Conservation (phyloP, 2,888 invertebrate genomes). For the Baronia brevicornis region DNA sequence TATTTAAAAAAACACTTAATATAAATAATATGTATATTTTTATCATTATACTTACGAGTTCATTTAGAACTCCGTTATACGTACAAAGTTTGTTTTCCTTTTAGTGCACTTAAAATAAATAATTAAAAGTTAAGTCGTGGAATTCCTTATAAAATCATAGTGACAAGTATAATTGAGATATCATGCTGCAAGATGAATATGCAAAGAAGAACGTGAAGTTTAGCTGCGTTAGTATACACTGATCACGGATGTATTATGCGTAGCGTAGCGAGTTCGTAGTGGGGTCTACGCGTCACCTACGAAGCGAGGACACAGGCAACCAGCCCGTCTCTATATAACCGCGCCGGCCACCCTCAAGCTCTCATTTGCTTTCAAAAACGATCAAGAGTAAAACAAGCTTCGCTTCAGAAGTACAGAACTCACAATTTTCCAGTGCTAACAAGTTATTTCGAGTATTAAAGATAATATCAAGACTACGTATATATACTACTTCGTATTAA, state of each 20-base stretch:
- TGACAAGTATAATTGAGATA: conserved; percentile 8
- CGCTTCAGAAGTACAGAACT: too few relatives aligned
- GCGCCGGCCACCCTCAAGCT: conserved; percentile 35
- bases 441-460: too few relatives aligned
- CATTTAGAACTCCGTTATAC: too few relatives aligned
- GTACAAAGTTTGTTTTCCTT: too few relatives aligned
- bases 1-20: not conserved
- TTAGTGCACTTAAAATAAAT: too few relatives aligned
- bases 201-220: conserved; percentile 6
- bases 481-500: too few relatives aligned
- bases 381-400: conserved; percentile 39
- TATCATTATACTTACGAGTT: too few relatives aligned
- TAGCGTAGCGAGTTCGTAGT: conserved; percentile 20
- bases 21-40: not conserved
- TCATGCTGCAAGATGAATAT: conserved; percentile 12
- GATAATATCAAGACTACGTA: too few relatives aligned
- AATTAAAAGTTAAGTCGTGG: conserved; percentile 4
- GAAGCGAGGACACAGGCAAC: conserved; percentile 30
- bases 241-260: conserved; percentile 2
- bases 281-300: conserved; percentile 37
- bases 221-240: conserved; percentile 5
- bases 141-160: conserved; percentile 8
- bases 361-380: conserved; percentile 59
- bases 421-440: too few relatives aligned
- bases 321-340: conserved; percentile 52